Base-by-base conservation (phyloP, 2,888 invertebrate genomes). In the Trichogramma evanescens region DNA sequence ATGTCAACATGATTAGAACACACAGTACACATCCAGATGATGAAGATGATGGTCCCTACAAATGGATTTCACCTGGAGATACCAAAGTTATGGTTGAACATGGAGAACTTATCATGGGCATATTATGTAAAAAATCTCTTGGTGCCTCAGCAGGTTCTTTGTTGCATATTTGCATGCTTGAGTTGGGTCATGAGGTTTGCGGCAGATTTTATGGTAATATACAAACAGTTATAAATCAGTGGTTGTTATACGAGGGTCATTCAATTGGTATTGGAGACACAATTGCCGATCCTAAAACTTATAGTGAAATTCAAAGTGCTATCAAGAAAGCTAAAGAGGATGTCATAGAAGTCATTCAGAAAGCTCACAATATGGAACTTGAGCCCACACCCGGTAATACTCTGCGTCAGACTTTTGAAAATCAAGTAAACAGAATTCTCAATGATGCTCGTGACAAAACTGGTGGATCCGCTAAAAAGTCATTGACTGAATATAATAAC, bases 371-470 rank as follows among this genome's bases (percentile, higher is more conserved):
- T 75, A 97, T 98, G 90, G 97, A 99, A 75, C 81, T 99, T 71
- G 98, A 98, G 74, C 96, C 98, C 0, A 96, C 96, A 1, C 99
- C 99, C 7, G 99, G 99, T 84, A 99, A 99, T 78, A 97, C 99
- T 0, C 80, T 99, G 68, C 86, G 99, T 74, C 99, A 99, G 81
- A 99, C 99, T 61, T 99, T 99, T 82, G 99, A 99, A 80, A 99
- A 99, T 84, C 95, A 95, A 82, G 95, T 95, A 71, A 98, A 98
- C 83, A 88, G 97, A 78, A 98, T 99, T 76, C 82, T 99, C 68
- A 99, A 99, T 82, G 98, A 99, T 76, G 99, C 99, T 86, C 93
- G 99, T 87, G 99, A 99, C 83, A 97, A 99, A 81, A 99, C 99
- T 78, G 99, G 99, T 78, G 94, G 95, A 67, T 96, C 97, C 54